phyloP scores from a whole-genome alignment of 2,797 vertebrate species.

The Rhinophrynus dorsalis region DNA sequence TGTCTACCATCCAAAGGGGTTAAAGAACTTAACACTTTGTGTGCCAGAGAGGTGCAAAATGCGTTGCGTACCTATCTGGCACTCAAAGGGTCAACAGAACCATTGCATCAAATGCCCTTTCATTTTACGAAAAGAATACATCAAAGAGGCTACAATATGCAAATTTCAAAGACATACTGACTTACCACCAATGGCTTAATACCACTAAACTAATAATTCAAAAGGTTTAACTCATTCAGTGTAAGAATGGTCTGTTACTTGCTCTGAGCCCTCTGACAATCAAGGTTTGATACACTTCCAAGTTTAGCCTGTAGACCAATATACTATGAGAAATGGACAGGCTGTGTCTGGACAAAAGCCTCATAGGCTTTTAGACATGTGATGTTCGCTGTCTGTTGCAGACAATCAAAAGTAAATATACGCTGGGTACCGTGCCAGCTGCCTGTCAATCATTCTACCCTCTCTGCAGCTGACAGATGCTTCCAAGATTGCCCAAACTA shows the following conservation, averaged over 20 bases:
- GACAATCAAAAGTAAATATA: slow-evolving; percentile 73
- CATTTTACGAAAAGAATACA: too few relatives aligned
- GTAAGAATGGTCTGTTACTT: neutral
- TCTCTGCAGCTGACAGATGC: neutral
- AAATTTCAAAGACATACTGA: slow-evolving; percentile 9
- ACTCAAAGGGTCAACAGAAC: too few relatives aligned
- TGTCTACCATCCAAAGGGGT: too few relatives aligned
- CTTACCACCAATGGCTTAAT: neutral
- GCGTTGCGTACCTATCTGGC: too few relatives aligned
- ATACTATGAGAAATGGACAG: slow-evolving; percentile 10
- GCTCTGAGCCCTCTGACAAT: neutral
- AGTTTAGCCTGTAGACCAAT: neutral
- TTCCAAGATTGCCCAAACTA: slow-evolving; percentile 31
- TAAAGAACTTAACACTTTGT: too few relatives aligned
- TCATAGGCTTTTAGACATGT: neutral
- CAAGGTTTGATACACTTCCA: neutral
- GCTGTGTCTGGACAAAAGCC: slow-evolving; percentile 21
- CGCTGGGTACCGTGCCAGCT: slow-evolving; percentile 66
- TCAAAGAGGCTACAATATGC: too few relatives aligned
- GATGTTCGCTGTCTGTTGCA: slow-evolving; percentile 68
- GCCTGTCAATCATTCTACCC: slow-evolving; percentile 76
- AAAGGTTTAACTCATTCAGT: neutral
- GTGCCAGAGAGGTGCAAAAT: too few relatives aligned
- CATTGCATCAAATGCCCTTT: too few relatives aligned
- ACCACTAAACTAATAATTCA: neutral